Base-by-base conservation (phyloP, 2,113 vertebrate genomes). In the Eidolon helvum region DNA sequence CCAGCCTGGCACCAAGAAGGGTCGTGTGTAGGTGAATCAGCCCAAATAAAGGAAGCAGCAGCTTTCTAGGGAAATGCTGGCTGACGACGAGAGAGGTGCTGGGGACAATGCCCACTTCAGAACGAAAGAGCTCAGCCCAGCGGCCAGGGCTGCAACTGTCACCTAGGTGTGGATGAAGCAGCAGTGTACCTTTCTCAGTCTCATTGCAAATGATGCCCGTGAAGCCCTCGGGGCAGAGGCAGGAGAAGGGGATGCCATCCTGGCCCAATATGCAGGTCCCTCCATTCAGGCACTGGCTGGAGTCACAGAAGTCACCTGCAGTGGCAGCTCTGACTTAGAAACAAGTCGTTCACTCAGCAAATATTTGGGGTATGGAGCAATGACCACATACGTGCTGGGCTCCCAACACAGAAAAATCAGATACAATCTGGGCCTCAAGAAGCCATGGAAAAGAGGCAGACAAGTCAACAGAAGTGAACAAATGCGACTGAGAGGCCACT, bases 181-280 rank as follows among this genome's bases (percentile, higher is more conserved):
- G 21, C 21, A 33, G 53, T 22, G 38, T 98, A 99, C 99, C 99
- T 95, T 97, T 99, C 97, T 99, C 99, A 0, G 99, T 99, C 90
- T 99, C 98, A 28, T 99, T 99, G 98, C 99, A 99, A 50, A 98
- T 98, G 96, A 99, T 98, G 53, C 99, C 99, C 4, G 98, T 93
- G 10, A 99, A 99, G 85, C 99, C 99, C 7, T 99, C 99, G 0
- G 98, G 97, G 75, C 99, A 99, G 98, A 99, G 99, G 94, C 99
- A 99, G 98, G 99, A 98, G 98, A 99, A 99, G 5, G 98, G 98
- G 30, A 98, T 97, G 0, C 98, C 98, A 35, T 99, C 99, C 12
- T 99, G 98, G 18, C 98, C 98, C 0, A 98, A 98, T 96, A 99
- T 97, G 97, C 99, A 99, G 9, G 99, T 99, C 26, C 99, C 99